Conservation (phyloP, 2,888 invertebrate species). For the Catocala sponsa region DNA sequence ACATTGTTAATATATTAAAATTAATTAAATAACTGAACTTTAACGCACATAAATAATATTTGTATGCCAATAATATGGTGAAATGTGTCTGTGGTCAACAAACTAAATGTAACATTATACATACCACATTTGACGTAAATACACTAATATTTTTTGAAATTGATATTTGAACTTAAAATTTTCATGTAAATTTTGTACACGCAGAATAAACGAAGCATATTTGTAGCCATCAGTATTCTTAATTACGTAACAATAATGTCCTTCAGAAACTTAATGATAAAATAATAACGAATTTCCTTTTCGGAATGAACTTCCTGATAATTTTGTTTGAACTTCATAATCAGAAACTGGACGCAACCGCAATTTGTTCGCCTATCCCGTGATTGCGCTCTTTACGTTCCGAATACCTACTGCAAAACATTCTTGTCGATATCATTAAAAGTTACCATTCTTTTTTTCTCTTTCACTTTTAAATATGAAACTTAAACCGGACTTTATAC, state of each 20-base stretch:
- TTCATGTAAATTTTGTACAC: constrained; percentile 1
- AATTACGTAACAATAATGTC: constrained; percentile 12
- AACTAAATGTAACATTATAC: too few relatives aligned
- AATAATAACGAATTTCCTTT: constrained; percentile 3
- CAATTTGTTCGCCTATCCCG: constrained; percentile 5
- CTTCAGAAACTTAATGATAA: neutral
- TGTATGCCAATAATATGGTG: too few relatives aligned
- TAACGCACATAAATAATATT: too few relatives aligned
- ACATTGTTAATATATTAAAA: too few relatives aligned
- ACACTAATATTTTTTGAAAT: too few relatives aligned
- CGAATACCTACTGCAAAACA: neutral
- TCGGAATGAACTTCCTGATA: constrained; percentile 5
- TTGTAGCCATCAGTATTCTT: constrained; percentile 1
- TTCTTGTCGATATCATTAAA: neutral
- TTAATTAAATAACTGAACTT: too few relatives aligned
- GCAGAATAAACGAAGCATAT: constrained; percentile 20
- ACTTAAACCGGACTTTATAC: neutral
- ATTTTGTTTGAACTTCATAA: constrained; percentile 15
- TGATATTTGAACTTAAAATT: too few relatives aligned
- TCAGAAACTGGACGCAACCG: constrained; percentile 9
- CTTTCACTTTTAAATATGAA: neutral
- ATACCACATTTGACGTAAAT: too few relatives aligned
- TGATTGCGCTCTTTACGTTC: constrained; percentile 6
- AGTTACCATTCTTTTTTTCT: neutral
- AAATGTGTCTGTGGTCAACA: too few relatives aligned